A percentile compares a stretch with the other conserved stretches of the same genome.
Conservation (phyloP, 2,888 invertebrate genomes). For the Papilio gigon region DNA sequence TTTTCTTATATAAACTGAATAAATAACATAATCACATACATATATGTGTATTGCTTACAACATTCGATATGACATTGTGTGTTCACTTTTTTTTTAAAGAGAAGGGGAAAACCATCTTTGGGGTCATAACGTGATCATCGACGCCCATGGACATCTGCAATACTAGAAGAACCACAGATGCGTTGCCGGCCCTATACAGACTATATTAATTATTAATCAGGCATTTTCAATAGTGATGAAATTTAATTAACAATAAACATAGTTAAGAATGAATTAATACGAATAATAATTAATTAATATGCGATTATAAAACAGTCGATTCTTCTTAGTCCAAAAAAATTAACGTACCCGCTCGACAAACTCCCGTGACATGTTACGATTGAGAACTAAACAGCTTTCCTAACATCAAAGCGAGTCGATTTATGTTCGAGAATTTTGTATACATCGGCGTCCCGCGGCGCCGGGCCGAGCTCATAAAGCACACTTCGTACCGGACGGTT, state of each 20-base stretch:
- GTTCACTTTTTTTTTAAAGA: too few relatives aligned
- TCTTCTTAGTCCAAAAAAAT: not conserved
- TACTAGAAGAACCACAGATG: too few relatives aligned
- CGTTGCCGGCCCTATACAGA: too few relatives aligned
- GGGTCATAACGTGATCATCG: too few relatives aligned
- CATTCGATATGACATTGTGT: too few relatives aligned
- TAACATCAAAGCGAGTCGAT: constrained; percentile 37
- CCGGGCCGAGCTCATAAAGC: constrained; percentile 38
- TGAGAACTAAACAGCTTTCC: constrained; percentile 32
- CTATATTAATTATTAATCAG: not conserved
- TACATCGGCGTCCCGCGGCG: constrained; percentile 46
- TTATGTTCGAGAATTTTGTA: constrained; percentile 37
- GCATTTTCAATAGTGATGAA: not conserved
- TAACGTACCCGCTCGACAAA: not conserved
- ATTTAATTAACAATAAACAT: not conserved
- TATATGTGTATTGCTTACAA: too few relatives aligned
- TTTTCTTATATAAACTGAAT: not conserved
- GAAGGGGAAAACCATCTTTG: too few relatives aligned
- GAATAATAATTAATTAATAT: not conserved
- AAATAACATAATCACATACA: too few relatives aligned
- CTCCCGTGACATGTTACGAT: constrained; percentile 39
- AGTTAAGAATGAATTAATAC: not conserved
- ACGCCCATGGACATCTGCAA: too few relatives aligned
- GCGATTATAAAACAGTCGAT: constrained; percentile 1
- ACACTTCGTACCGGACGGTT: constrained; percentile 49